Conservation (phyloP, 2,797 vertebrate species). For the Sarcoramphus papa region DNA sequence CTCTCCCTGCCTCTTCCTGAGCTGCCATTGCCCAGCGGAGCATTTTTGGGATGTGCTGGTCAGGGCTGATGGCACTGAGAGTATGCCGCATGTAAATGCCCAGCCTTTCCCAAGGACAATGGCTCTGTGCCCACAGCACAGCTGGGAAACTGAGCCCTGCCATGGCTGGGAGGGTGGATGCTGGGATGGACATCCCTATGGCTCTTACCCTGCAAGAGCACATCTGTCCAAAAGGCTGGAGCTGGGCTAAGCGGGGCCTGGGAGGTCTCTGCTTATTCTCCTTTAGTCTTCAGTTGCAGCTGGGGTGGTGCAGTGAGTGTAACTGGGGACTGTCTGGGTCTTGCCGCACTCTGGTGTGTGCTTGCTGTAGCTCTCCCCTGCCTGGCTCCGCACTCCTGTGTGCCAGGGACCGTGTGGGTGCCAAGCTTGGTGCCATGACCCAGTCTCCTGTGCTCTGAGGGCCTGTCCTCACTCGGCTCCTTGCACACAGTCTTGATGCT, state of each 20-base stretch:
- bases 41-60: not conserved
- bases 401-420: not conserved
- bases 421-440: accelerated
- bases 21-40: accelerated
- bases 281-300: not conserved
- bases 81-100: not conserved
- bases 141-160: not conserved
- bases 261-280: not conserved
- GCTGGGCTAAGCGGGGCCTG: not conserved
- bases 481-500: not conserved
- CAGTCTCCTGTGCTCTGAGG: not conserved
- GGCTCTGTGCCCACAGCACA: not conserved
- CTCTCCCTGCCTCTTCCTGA: not conserved
- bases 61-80: not conserved
- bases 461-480: not conserved
- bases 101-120: not conserved
- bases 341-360: not conserved
- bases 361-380: not conserved
- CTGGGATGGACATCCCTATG: not conserved
- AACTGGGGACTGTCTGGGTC: not conserved
- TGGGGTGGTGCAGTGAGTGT: not conserved
- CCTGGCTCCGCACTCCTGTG: not conserved
- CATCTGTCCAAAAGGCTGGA: not conserved
- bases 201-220: not conserved
- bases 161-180: not conserved